Evolutionary conservation across 1,140 invertebrate genomes (phyloP).

Genomic region (Caenorhabditis inopinata): DNA sequence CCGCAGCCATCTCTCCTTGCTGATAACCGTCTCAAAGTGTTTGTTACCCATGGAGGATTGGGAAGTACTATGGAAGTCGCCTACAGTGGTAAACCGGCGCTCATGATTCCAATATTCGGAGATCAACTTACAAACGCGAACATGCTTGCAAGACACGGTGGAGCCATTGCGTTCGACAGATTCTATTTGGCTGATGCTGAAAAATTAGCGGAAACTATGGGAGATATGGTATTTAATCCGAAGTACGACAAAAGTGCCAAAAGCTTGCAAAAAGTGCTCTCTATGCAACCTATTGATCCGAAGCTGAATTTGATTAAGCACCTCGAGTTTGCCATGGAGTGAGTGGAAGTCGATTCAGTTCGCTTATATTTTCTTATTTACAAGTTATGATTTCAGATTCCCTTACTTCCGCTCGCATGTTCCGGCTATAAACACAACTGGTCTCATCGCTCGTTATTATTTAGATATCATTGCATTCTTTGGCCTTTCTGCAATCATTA

Average conservation of each 20-base stretch:
- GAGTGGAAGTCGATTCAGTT: no score
- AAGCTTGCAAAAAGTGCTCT: not conserved
- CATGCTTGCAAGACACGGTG: constrained; percentile 3
- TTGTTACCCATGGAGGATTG: constrained; percentile 56
- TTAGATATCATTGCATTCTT: not conserved
- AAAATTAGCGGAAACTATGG: not conserved
- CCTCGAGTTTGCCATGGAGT: not conserved
- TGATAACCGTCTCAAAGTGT: constrained; percentile 47
- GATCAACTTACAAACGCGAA: not conserved
- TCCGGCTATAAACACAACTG: not conserved
- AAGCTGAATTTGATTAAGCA: not conserved
- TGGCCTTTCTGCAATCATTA: not conserved
- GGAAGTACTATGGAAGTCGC: constrained; percentile 52
- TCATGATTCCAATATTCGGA: constrained; percentile 36
- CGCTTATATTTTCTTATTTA: no score
- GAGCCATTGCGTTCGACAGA: not conserved
- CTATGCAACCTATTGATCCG: not conserved
- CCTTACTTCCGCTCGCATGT: not conserved
- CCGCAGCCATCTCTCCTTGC: constrained; percentile 43
- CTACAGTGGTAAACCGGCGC: constrained; percentile 50
- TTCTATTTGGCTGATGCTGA: not conserved
- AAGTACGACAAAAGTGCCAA: not conserved
- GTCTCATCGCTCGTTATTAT: not conserved
- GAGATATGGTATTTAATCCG: not conserved
- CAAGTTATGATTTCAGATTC: not conserved